phyloP scores from a whole-genome alignment of 2,888 invertebrate genomes.

The Acronicta alni region DNA sequence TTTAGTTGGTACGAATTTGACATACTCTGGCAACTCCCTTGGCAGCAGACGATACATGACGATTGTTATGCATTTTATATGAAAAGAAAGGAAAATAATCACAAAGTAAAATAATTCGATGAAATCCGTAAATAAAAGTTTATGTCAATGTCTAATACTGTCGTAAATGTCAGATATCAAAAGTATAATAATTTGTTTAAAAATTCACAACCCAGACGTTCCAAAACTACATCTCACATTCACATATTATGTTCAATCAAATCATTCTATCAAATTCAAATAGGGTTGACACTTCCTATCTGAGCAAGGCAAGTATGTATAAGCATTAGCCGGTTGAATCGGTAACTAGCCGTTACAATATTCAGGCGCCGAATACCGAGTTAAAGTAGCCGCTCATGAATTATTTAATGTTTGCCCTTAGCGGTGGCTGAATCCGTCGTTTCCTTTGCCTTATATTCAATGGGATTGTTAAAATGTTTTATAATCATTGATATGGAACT shows the following conservation, averaged over 20 bases:
- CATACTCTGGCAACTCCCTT: too few relatives aligned
- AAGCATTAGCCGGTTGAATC: slow-evolving; percentile 36
- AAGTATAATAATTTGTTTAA: too few relatives aligned
- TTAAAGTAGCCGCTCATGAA: slow-evolving; percentile 45
- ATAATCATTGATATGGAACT: not conserved
- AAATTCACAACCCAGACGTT: not conserved
- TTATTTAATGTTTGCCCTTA: slow-evolving; percentile 41
- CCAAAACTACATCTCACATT: not conserved
- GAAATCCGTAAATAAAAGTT: too few relatives aligned
- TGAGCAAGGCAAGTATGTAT: slow-evolving; percentile 6
- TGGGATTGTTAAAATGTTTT: slow-evolving; percentile 17
- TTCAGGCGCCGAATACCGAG: slow-evolving; percentile 36
- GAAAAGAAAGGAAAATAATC: too few relatives aligned
- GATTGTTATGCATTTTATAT: too few relatives aligned
- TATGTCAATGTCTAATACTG: too few relatives aligned
- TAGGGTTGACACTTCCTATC: slow-evolving; percentile 21
- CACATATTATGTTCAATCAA: slow-evolving; percentile 16
- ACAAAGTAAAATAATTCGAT: too few relatives aligned
- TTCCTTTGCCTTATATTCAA: slow-evolving; percentile 13
- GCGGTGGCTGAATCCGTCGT: slow-evolving; percentile 14
- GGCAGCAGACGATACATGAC: too few relatives aligned
- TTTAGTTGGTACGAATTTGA: too few relatives aligned
- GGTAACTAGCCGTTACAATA: slow-evolving; percentile 35
- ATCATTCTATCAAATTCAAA: not conserved
- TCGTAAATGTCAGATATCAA: too few relatives aligned